A percentile compares a stretch with the other conserved stretches of the same genome.
Evolutionary conservation across 2,113 vertebrate species (phyloP).

Genomic region (Cololabis saira): DNA sequence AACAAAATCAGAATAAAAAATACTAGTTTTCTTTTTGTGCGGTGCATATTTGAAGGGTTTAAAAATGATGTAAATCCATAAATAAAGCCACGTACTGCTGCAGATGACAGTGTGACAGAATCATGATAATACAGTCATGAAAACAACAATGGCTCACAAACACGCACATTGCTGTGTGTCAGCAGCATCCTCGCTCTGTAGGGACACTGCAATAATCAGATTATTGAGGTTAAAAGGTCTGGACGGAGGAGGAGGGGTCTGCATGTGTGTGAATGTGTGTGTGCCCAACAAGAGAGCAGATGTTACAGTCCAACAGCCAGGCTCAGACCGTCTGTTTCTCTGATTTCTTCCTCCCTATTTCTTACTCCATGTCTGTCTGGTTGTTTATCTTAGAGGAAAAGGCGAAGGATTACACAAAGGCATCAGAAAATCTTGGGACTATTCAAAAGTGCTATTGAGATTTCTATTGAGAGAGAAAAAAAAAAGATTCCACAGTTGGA

Average conservation of each 20-base stretch:
- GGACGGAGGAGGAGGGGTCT: slow-evolving; percentile 36
- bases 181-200: slow-evolving; percentile 46
- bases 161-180: slow-evolving; percentile 28
- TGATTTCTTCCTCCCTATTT: slow-evolving; percentile 48
- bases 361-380: slow-evolving; percentile 17
- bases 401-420: background rate
- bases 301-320: slow-evolving; percentile 51
- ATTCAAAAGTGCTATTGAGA: no score
- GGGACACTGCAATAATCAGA: slow-evolving; percentile 69
- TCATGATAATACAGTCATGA: background rate
- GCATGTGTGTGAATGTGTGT: slow-evolving; percentile 28
- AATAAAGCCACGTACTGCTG: background rate
- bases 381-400: slow-evolving; percentile 4
- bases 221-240: slow-evolving; percentile 65
- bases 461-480: no score
- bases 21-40: no score
- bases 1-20: no score
- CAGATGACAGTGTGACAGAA: background rate
- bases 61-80: background rate
- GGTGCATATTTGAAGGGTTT: no score
- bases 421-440: background rate
- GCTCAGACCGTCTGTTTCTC: slow-evolving; percentile 68
- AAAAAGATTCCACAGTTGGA: no score
- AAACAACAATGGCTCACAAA: slow-evolving; percentile 21
- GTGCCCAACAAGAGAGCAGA: slow-evolving; percentile 55